These are phyloP conservation scores for Pycnomerus fuliginosus DNA, from an alignment of 2,888 invertebrate species.

Conservation along the genomic window DNA sequence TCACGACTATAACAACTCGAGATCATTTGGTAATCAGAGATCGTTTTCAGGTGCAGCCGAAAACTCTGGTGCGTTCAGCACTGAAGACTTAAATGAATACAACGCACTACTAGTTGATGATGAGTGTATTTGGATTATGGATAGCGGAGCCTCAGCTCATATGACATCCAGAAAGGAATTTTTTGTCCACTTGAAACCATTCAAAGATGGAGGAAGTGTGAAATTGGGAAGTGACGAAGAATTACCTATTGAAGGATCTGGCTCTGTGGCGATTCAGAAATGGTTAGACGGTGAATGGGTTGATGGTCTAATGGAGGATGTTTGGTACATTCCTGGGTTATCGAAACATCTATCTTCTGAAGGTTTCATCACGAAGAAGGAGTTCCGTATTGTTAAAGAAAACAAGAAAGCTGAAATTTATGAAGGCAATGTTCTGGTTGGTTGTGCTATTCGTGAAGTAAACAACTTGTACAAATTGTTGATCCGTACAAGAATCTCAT, in stretches of 20 bases:
- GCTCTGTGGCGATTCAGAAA: conserved; percentile 30
- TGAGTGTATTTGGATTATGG: conserved; percentile 29
- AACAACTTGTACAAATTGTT: conserved; percentile 33
- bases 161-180: too few relatives aligned
- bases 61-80: conserved; percentile 18
- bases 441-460: conserved; percentile 21
- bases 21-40: too few relatives aligned
- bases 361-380: conserved; percentile 34
- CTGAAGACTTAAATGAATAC: too few relatives aligned
- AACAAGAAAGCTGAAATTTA: conserved; percentile 23
- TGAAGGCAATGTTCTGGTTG: conserved; percentile 18
- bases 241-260: conserved; percentile 30
- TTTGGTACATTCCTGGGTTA: conserved; percentile 40
- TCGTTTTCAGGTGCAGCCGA: too few relatives aligned
- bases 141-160: conserved; percentile 35
- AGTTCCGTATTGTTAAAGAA: conserved; percentile 34
- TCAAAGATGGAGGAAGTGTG: conserved; percentile 6
- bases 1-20: too few relatives aligned
- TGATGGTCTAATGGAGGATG: conserved; percentile 26
- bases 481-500: conserved; percentile 19
- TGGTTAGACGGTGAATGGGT: conserved; percentile 32
- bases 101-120: too few relatives aligned
- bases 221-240: conserved; percentile 29
- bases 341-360: conserved; percentile 43
- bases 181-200: too few relatives aligned